Conservation (phyloP, 2,888 invertebrate species). For the Temnothorax rugatulus region DNA sequence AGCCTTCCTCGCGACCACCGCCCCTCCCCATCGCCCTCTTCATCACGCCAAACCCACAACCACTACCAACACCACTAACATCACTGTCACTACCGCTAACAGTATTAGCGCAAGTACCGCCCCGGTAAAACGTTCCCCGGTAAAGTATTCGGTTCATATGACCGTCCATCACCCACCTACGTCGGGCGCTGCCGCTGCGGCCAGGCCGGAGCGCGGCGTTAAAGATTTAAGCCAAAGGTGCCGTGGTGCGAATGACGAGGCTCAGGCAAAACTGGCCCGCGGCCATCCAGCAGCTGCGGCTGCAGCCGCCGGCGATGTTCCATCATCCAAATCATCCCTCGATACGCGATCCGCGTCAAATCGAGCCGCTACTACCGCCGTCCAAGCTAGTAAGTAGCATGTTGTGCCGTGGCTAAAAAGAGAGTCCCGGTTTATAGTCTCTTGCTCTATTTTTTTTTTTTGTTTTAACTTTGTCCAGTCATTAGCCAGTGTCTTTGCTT, state of each 20-base stretch:
- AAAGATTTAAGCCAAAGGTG: constrained; percentile 78
- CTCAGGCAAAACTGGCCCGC: constrained; percentile 78
- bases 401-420: constrained; percentile 60
- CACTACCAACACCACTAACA: constrained; percentile 74
- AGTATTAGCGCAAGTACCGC: constrained; percentile 72
- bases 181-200: constrained; percentile 81
- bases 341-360: constrained; percentile 83
- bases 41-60: constrained; percentile 84
- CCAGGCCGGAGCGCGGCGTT: constrained; percentile 83
- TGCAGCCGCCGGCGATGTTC: constrained; percentile 78
- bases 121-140: constrained; percentile 79
- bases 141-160: constrained; percentile 82
- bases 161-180: constrained; percentile 79
- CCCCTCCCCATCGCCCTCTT: constrained; percentile 89
- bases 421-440: constrained; percentile 47
- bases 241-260: constrained; percentile 77
- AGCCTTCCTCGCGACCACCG: constrained; percentile 92
- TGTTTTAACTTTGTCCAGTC: constrained; percentile 50
- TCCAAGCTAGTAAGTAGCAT: constrained; percentile 86
- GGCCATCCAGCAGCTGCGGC: constrained; percentile 78
- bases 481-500: constrained; percentile 55
- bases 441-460: constrained; percentile 39
- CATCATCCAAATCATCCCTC: constrained; percentile 85
- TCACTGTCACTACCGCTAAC: constrained; percentile 66
- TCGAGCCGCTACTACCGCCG: constrained; percentile 81